Evolutionary conservation across 2,888 invertebrate genomes (phyloP), one percentile per base, ranked within the genome.

Genomic region (Koerneria pararmatus): DNA sequence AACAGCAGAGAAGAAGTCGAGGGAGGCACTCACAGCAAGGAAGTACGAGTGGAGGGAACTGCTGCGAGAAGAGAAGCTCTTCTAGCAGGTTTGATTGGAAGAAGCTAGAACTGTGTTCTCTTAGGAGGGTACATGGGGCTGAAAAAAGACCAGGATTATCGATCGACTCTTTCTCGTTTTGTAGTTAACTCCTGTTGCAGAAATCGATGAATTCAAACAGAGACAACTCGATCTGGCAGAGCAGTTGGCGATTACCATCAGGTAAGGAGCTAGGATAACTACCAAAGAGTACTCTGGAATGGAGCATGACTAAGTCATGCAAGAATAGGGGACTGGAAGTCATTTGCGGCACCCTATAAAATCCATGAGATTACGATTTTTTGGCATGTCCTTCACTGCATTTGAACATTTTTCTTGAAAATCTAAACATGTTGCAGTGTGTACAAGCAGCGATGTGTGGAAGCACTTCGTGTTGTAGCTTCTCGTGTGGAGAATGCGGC

Each of bases 201-300:
- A 80, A 48, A 78, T 80, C 59, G 78, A 81, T 31, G 79, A 79
- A 29, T 71, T 84, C 65, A 85, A 85, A 66, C 74, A 72, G 80
- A 89, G 90, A 74, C 88, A 95, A 35, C 90, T 90, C 82, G 89
- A 89, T 0, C 89, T 91, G 74, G 93, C 93, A 70, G 95, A 95
- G 84, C 94, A 97, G 84, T 87, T 97, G 63, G 92, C 94, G 83
- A 92, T 94, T 85, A 92, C 94, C 90, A 88, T 97, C 75, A 91
- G 85, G 89, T 80, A 89, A 89, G 2, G 24, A n/a, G 31, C 8
- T 6, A 15, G 32, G 58, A 27, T 6, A 6, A 8, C 22, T 5
- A 8, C 27, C 22, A 27, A 41, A 48, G n/a, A 11, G 60, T 4
- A n/a, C 4, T 56, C 11, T 8, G 8, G 32, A 24, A 64, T 64